Evolutionary conservation across 2,113 vertebrate species (phyloP).

Genomic region (Phyllostomus discolor): DNA sequence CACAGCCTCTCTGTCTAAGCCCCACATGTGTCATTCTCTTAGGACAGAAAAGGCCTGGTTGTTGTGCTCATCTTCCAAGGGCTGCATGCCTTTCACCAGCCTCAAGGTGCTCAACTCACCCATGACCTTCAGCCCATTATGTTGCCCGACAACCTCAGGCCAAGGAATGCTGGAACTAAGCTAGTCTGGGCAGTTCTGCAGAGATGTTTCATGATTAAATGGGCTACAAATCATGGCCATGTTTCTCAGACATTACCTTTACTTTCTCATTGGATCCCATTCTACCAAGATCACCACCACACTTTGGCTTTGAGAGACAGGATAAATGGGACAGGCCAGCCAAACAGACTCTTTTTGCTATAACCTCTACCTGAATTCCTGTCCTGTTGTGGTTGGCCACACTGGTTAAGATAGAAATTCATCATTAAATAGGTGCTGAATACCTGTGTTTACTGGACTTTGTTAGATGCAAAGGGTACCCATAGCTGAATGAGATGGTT

Average conservation of each 20-base stretch:
- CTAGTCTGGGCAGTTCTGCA: neutral
- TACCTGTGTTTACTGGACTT: neutral
- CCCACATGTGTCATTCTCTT: neutral
- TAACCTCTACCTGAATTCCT: neutral
- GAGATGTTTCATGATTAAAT: neutral
- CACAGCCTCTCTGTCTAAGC: neutral
- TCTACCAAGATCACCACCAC: neutral
- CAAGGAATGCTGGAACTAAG: neutral
- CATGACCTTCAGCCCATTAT: neutral
- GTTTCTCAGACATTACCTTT: neutral
- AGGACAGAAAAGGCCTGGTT: neutral
- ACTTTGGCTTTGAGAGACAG: neutral
- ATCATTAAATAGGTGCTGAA: fast-evolving
- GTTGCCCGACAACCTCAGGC: neutral
- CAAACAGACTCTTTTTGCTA: neutral
- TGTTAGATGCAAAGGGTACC: neutral
- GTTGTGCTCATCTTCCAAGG: neutral
- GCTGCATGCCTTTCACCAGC: neutral
- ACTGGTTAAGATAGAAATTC: neutral
- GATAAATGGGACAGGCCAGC: neutral
- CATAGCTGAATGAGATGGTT: neutral
- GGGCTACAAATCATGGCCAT: neutral
- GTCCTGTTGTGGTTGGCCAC: neutral
- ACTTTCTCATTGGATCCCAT: neutral
- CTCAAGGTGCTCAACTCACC: neutral